A percentile compares a stretch with the other conserved stretches of the same genome.
Evolutionary conservation across 2,797 vertebrate species (phyloP).

Genomic region (Pelobates cultripes): DNA sequence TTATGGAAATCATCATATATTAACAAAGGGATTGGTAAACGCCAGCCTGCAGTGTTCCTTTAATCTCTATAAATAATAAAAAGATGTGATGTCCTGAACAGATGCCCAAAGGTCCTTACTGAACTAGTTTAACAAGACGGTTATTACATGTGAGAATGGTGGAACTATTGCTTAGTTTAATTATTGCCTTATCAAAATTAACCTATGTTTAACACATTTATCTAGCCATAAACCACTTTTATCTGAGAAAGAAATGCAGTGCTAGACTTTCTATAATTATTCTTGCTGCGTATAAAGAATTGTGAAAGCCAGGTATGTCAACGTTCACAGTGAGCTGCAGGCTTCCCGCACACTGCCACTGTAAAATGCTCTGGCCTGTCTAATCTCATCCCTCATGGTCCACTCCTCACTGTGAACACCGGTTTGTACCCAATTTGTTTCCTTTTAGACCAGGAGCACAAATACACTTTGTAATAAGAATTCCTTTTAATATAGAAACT

Average conservation of each 20-base stretch:
- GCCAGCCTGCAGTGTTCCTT: too few species aligned
- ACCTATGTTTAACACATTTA: not conserved
- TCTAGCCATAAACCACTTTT: not conserved
- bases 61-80: too few species aligned
- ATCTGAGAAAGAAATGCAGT: too few species aligned
- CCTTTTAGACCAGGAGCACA: not conserved
- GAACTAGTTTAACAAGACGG: too few species aligned
- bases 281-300: not conserved
- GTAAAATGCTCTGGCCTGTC: not conserved
- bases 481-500: too few species aligned
- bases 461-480: not conserved
- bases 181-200: not conserved
- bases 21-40: too few species aligned
- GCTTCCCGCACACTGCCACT: not conserved
- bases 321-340: slow-evolving; percentile 31
- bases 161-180: not conserved
- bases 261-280: not conserved
- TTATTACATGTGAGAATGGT: too few species aligned
- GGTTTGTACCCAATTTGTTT: too few species aligned
- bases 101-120: too few species aligned
- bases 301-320: slow-evolving; percentile 33
- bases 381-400: not conserved
- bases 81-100: too few species aligned
- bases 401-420: too few species aligned
- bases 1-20: too few species aligned